Evolutionary conservation across 1,140 invertebrate species (phyloP).

Genomic region (Dendrolimus punctatus): DNA sequence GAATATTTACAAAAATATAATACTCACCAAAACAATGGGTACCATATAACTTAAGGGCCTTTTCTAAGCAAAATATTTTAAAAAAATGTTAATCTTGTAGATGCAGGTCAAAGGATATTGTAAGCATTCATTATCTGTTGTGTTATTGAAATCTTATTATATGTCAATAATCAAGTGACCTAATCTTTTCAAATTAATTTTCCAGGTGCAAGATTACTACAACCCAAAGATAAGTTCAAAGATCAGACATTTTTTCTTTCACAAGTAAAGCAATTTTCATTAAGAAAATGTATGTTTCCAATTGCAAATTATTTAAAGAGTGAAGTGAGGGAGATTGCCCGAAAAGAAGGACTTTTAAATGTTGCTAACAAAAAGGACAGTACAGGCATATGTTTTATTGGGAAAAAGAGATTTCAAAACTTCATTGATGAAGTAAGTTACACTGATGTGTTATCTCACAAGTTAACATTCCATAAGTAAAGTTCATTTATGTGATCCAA

Average conservation of each 20-base stretch:
- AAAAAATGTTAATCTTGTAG: too few relatives aligned
- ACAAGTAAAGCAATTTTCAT: constrained; percentile 84
- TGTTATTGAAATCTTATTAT: too few relatives aligned
- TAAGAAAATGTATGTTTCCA: constrained; percentile 93
- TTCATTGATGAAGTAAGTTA: constrained; percentile 81
- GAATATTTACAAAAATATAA: too few relatives aligned
- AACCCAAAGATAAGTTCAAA: constrained; percentile 84
- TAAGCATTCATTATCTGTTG: too few relatives aligned
- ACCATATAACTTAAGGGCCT: too few relatives aligned
- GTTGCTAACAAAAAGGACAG: constrained; percentile 92
- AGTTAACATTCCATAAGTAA: too few relatives aligned
- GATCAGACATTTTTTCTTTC: constrained; percentile 97
- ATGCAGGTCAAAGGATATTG: too few relatives aligned
- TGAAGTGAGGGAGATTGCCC: constrained; percentile 87
- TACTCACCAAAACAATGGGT: too few relatives aligned
- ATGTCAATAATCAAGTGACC: too few relatives aligned
- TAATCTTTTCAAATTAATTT: constrained; percentile 9
- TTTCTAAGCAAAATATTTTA: too few relatives aligned
- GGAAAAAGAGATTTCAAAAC: constrained; percentile 81
- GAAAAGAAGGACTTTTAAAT: constrained; percentile 77
- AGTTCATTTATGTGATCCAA: too few relatives aligned
- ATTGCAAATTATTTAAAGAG: constrained; percentile 84
- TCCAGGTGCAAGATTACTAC: constrained; percentile 80
- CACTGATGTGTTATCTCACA: background rate
- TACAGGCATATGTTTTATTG: constrained; percentile 98